phyloP scores from a whole-genome alignment of 2,113 vertebrate genomes.

The Gyps fulvus region DNA sequence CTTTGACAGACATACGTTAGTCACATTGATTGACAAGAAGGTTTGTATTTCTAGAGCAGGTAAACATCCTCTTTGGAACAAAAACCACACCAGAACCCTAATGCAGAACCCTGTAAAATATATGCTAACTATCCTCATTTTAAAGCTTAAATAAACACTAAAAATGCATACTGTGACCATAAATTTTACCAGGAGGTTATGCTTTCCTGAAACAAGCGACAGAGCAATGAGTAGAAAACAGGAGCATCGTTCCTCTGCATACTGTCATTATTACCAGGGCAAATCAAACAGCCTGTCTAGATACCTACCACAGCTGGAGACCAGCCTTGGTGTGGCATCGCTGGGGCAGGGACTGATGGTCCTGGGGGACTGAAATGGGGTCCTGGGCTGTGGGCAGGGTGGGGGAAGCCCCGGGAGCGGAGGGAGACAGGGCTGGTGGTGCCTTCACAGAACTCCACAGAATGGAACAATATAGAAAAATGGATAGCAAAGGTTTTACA shows the following conservation, averaged over 20 bases:
- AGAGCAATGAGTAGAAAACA: not conserved
- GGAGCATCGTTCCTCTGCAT: accelerated
- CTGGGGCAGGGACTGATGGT: not conserved
- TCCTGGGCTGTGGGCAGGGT: not conserved
- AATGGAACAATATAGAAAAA: not conserved
- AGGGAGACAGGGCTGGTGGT: not conserved
- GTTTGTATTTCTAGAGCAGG: not conserved
- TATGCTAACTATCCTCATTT: not conserved
- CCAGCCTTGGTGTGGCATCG: not conserved
- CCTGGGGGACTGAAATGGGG: not conserved
- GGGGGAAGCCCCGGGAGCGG: not conserved
- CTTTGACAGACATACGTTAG: not conserved
- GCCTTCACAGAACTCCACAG: not conserved
- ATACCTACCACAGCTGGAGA: not conserved
- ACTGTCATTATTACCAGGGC: not conserved
- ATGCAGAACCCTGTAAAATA: not conserved
- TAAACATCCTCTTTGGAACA: not conserved
- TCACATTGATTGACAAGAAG: not conserved
- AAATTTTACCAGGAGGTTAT: not conserved
- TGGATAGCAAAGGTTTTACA: not conserved
- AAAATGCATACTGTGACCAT: not conserved
- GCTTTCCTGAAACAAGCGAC: not conserved
- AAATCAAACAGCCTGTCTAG: not conserved
- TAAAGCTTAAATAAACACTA: not conserved
- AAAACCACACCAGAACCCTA: not conserved